Percentiles rank a stretch among this genome's conserved stretches.
Evolutionary conservation across 2,888 invertebrate genomes (phyloP).

Genomic region (Thumatha senex): DNA sequence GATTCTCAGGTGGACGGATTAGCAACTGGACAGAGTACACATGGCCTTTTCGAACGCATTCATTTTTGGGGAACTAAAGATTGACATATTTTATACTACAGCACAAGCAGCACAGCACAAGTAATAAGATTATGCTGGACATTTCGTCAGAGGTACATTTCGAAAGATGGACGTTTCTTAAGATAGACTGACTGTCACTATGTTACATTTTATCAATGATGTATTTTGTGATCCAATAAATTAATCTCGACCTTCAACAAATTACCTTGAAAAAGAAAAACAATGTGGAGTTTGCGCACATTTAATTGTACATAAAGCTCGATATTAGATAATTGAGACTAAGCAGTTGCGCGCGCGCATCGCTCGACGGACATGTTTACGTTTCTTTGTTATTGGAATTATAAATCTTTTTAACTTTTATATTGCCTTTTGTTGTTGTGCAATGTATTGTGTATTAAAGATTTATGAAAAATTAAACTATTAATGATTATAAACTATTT

Average conservation of each 20-base stretch:
- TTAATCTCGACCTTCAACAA: background rate
- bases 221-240: slow-evolving; percentile 3
- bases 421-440: slow-evolving; percentile 11
- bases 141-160: background rate
- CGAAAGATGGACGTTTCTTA: background rate
- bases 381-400: slow-evolving; percentile 30
- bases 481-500: too few species aligned
- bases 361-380: slow-evolving; percentile 26
- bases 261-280: slow-evolving; percentile 4
- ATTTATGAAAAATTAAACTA: too few species aligned
- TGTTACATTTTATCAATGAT: background rate
- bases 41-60: too few species aligned
- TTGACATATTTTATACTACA: too few species aligned
- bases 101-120: too few species aligned
- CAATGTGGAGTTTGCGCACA: slow-evolving; percentile 2
- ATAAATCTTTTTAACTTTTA: slow-evolving; percentile 30
- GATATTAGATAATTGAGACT: slow-evolving; percentile 17
- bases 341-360: slow-evolving; percentile 15
- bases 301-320: slow-evolving; percentile 28
- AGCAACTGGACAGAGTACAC: too few species aligned
- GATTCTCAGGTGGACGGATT: too few species aligned
- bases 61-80: too few species aligned
- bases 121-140: too few species aligned
- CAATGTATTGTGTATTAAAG: background rate
- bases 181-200: too few species aligned